phyloP scores from a whole-genome alignment of 2,888 invertebrate species.

The Magallana nippona region DNA sequence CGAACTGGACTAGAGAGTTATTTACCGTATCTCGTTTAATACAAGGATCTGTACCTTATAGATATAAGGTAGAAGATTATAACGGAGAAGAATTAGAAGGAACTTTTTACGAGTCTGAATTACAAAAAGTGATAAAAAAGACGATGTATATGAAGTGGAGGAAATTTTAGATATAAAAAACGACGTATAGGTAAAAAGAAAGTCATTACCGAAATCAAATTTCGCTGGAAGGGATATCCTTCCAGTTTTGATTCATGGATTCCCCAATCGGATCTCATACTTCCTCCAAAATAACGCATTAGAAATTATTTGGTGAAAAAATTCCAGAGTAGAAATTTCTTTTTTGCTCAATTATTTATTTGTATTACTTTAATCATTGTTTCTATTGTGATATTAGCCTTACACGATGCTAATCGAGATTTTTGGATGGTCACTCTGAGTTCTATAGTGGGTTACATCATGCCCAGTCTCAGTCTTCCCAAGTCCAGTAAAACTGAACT shows the following conservation, averaged over 20 bases:
- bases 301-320: background rate
- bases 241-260: slow-evolving; percentile 45
- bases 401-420: background rate
- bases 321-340: slow-evolving; percentile 10
- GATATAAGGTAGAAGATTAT: slow-evolving; percentile 46
- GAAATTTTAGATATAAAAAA: slow-evolving; percentile 45
- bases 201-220: slow-evolving; percentile 26
- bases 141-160: slow-evolving; percentile 47
- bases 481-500: too few species aligned
- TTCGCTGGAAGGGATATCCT: slow-evolving; percentile 49
- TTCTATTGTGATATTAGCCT: slow-evolving; percentile 18
- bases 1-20: slow-evolving; percentile 52
- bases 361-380: background rate
- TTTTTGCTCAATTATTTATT: background rate
- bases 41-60: slow-evolving; percentile 22
- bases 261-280: background rate
- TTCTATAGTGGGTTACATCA: slow-evolving; percentile 43
- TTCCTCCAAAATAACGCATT: background rate
- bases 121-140: slow-evolving; percentile 15
- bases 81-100: slow-evolving; percentile 45
- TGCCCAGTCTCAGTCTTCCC: slow-evolving; percentile 35
- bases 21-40: slow-evolving; percentile 47
- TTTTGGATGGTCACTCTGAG: slow-evolving; percentile 43
- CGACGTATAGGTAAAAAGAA: background rate
- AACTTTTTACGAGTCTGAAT: slow-evolving; percentile 41